A percentile compares a stretch with the other conserved stretches of the same genome.
phyloP scores from a whole-genome alignment of 2,888 invertebrate species.

The Allophyes oxyacanthae region DNA sequence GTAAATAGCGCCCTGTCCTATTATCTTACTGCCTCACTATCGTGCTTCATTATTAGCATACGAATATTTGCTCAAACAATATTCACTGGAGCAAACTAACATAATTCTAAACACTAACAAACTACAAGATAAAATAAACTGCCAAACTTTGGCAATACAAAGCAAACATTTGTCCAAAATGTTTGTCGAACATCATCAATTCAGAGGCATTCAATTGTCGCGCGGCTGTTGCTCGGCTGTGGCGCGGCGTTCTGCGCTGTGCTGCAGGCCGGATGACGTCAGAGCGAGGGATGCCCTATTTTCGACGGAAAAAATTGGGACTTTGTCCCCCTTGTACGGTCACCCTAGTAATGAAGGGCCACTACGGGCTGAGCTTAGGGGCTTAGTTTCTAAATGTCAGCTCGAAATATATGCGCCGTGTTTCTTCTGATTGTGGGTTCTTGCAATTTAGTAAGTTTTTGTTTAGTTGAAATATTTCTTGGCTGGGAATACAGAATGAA shows the following conservation, averaged over 20 bases:
- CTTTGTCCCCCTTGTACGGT: conserved; percentile 29
- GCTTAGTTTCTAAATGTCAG: conserved; percentile 27
- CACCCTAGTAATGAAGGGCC: conserved; percentile 30
- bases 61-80: neutral
- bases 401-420: neutral
- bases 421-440: neutral
- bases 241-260: conserved; percentile 12
- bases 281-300: conserved; percentile 66
- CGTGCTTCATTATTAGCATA: neutral
- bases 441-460: conserved; percentile 8
- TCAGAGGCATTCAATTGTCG: conserved; percentile 5
- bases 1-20: neutral
- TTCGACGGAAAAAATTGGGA: conserved; percentile 58
- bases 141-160: conserved; percentile 3
- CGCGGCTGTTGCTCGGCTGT: conserved; percentile 2
- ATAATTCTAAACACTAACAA: neutral
- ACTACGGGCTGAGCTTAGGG: conserved; percentile 10
- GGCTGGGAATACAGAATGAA: too few relatives aligned
- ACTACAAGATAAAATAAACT: too few relatives aligned
- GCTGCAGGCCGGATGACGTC: conserved; percentile 63
- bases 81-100: neutral
- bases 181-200: conserved; percentile 8
- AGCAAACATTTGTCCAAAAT: conserved; percentile 2
- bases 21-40: conserved; percentile 2
- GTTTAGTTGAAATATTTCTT: neutral